Conservation (phyloP, 2,888 invertebrate genomes). For the Crematogaster levior region DNA sequence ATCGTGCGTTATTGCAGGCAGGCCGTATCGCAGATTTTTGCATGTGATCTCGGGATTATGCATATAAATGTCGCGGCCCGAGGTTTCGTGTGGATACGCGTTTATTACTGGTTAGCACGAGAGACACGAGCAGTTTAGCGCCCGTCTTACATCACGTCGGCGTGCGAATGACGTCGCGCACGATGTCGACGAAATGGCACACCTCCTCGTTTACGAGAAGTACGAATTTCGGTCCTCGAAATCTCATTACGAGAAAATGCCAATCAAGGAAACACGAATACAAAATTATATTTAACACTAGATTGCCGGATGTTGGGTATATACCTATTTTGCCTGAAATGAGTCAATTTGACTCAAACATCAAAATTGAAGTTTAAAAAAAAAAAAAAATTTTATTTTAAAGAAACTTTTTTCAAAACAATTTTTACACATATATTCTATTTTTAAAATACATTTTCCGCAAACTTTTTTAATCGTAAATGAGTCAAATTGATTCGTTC, state of each 20-base stretch:
- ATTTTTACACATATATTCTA: too few relatives aligned
- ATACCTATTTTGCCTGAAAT: too few relatives aligned
- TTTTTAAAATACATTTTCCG: too few relatives aligned
- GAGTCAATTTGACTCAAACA: too few relatives aligned
- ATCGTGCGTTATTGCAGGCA: neutral
- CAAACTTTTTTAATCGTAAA: too few relatives aligned
- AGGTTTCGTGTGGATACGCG: conserved; percentile 24
- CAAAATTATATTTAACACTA: neutral
- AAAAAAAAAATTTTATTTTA: too few relatives aligned
- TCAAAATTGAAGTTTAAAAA: too few relatives aligned
- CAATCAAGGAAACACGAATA: neutral
- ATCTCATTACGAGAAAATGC: neutral
- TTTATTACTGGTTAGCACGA: conserved; percentile 46
- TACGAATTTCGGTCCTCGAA: neutral
- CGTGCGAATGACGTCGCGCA: conserved; percentile 42
- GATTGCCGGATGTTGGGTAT: too few relatives aligned
- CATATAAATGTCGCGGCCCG: conserved; percentile 22
- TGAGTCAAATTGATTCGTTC: too few relatives aligned
- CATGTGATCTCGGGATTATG: conserved; percentile 35
- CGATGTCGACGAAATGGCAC: neutral
- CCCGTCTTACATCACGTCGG: conserved; percentile 38
- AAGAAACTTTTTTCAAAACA: too few relatives aligned
- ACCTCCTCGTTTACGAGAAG: neutral
- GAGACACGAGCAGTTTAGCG: conserved; percentile 40
- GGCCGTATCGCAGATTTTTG: conserved; percentile 16